Evolutionary conservation across 2,113 vertebrate genomes (phyloP).

Genomic region (zebrafish (Danio rerio)): DNA sequence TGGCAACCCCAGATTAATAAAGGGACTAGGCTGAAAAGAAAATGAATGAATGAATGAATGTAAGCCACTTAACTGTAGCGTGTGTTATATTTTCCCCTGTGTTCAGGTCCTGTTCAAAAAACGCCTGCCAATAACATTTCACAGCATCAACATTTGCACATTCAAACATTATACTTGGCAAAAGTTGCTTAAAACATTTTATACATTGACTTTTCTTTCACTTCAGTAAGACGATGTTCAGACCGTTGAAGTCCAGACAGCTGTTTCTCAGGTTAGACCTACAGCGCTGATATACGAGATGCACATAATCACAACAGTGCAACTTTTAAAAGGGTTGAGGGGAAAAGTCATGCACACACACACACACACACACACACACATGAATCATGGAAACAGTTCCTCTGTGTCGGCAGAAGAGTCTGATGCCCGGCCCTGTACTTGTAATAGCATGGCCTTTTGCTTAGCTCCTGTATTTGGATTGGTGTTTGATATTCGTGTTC

Average conservation of each 20-base stretch:
- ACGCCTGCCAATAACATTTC: slow-evolving; percentile 20
- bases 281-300: background rate
- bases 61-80: background rate
- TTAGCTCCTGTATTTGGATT: too few relatives aligned
- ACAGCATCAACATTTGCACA: slow-evolving; percentile 10
- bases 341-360: background rate
- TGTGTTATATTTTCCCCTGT: background rate
- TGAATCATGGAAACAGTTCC: too few relatives aligned
- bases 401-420: too few relatives aligned
- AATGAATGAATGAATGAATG: too few relatives aligned
- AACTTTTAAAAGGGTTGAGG: background rate
- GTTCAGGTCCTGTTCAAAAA: background rate
- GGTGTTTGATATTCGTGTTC: too few relatives aligned
- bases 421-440: too few relatives aligned
- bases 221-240: background rate
- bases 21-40: too few relatives aligned
- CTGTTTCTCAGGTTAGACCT: slow-evolving; percentile 13
- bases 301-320: background rate
- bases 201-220: background rate
- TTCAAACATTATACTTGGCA: slow-evolving; percentile 27
- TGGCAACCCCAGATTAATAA: too few relatives aligned
- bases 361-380: too few relatives aligned
- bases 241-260: background rate
- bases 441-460: too few relatives aligned
- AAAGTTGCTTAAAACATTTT: slow-evolving; percentile 1